Conservation (phyloP, 2,888 invertebrate genomes). For the Heliconius sara region DNA sequence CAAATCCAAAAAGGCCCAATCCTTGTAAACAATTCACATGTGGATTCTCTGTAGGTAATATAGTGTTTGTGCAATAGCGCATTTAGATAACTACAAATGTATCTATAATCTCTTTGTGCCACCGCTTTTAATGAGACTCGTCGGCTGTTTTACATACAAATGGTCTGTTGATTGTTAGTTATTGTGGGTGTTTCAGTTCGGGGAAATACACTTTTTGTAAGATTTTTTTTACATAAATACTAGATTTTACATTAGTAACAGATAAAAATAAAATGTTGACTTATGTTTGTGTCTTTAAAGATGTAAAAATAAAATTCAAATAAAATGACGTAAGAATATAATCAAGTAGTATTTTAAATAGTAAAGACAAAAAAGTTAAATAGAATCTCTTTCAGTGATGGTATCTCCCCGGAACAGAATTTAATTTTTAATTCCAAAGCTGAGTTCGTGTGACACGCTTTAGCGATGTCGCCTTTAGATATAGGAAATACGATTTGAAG, state of each 20-base stretch:
- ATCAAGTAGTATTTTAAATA: background rate
- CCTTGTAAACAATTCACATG: background rate
- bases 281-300: background rate
- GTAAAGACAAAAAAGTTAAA: background rate
- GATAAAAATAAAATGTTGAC: background rate
- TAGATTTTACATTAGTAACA: background rate
- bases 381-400: background rate
- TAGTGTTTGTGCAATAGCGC: background rate
- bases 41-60: too few species aligned
- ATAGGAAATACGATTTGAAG: slow-evolving; percentile 26
- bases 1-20: background rate
- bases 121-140: slow-evolving; percentile 18
- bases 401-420: background rate
- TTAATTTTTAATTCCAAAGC: slow-evolving; percentile 1
- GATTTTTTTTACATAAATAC: background rate
- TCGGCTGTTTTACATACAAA: slow-evolving; percentile 11
- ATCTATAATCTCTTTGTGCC: slow-evolving; percentile 7
- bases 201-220: background rate
- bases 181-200: slow-evolving; percentile 2
- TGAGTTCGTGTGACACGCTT: slow-evolving; percentile 11
- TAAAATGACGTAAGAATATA: background rate
- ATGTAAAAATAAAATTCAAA: background rate
- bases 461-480: slow-evolving; percentile 16
- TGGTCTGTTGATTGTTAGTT: slow-evolving; percentile 12
- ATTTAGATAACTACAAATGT: slow-evolving; percentile 11